These are phyloP conservation scores for Sabellastarte sp. DNA, from an alignment of 2,888 invertebrate genomes.

Conservation along the genomic window DNA sequence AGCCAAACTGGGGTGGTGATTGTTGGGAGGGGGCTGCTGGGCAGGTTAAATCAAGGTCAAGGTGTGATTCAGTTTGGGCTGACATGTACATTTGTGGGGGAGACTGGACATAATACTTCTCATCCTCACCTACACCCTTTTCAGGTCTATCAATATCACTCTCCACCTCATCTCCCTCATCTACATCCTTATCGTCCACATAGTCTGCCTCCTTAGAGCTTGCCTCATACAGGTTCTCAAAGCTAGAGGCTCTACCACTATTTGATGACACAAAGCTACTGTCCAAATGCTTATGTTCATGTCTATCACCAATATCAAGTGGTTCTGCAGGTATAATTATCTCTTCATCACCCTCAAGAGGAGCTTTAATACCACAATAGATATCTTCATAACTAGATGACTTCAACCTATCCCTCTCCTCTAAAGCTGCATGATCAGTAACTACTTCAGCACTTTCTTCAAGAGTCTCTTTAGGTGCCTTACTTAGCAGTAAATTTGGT, in stretches of 20 bases:
- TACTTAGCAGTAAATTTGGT: too few species aligned
- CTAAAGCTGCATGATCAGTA: too few species aligned
- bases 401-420: slow-evolving; percentile 13
- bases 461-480: too few species aligned
- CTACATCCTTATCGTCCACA: slow-evolving; percentile 24
- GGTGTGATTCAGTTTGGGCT: not conserved
- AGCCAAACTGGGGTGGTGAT: not conserved
- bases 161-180: slow-evolving; percentile 16
- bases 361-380: slow-evolving; percentile 18
- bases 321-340: not conserved
- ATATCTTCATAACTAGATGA: slow-evolving; percentile 28
- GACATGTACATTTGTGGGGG: not conserved
- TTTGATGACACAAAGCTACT: slow-evolving; percentile 32
- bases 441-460: too few species aligned
- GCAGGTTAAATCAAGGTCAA: not conserved
- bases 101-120: slow-evolving; percentile 8
- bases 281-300: slow-evolving; percentile 46
- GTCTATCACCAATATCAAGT: slow-evolving; percentile 46
- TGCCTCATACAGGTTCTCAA: slow-evolving; percentile 44
- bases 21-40: not conserved
- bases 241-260: slow-evolving; percentile 43
- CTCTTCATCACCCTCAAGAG: slow-evolving; percentile 5
- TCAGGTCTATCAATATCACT: slow-evolving; percentile 32
- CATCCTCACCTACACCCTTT: slow-evolving; percentile 24
- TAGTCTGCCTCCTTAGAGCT: slow-evolving; percentile 18